Evolutionary conservation across 2,797 vertebrate genomes (phyloP).

Genomic region (Clarias fuscus): DNA sequence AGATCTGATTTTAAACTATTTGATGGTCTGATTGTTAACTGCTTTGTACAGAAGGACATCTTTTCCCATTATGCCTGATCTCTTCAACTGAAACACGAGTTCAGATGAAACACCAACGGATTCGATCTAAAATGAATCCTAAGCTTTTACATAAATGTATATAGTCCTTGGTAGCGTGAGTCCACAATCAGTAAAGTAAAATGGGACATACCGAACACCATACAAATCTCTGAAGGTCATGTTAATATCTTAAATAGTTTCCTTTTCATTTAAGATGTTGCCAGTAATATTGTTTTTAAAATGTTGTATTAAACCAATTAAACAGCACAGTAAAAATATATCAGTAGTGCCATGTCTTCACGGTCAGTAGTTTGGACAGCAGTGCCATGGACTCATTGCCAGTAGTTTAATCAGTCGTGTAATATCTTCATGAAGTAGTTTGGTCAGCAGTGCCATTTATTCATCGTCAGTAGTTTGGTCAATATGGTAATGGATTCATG

Average conservation of each 20-base stretch:
- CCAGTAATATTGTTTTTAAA: not conserved
- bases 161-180: not conserved
- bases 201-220: not conserved
- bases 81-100: not conserved
- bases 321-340: not conserved
- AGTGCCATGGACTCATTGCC: too few relatives aligned
- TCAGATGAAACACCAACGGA: not conserved
- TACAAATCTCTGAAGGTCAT: too few relatives aligned
- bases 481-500: too few relatives aligned
- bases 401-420: too few relatives aligned
- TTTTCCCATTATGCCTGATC: not conserved
- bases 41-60: conserved; percentile 5
- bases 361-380: too few relatives aligned
- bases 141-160: not conserved
- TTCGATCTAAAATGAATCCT: not conserved
- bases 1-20: not conserved
- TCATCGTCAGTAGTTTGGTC: too few relatives aligned
- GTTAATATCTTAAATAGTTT: not conserved
- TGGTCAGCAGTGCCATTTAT: too few relatives aligned
- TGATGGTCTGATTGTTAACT: not conserved
- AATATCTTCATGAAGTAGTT: too few relatives aligned
- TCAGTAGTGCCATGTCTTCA: too few relatives aligned
- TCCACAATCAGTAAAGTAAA: not conserved
- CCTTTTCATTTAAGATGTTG: not conserved
- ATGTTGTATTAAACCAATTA: not conserved